Conservation (phyloP, 1,140 invertebrate genomes). For the Pseudomyrmex sp. region DNA sequence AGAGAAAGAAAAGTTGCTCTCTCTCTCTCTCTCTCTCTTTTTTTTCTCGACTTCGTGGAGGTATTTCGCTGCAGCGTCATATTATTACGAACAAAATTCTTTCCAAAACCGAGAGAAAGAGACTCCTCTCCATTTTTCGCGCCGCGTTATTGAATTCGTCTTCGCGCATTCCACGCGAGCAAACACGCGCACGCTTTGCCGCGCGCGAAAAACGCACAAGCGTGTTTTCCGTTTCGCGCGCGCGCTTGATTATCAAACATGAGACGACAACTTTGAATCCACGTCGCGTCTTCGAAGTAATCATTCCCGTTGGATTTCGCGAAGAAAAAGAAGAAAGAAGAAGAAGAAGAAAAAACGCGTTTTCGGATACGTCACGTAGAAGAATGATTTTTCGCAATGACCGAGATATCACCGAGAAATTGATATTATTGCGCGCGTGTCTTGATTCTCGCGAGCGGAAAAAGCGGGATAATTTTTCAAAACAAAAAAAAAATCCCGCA, state of each 20-base stretch:
- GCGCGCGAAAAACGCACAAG: constrained; percentile 3
- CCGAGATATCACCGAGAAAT: neutral
- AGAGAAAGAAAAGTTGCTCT: neutral
- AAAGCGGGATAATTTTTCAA: constrained; percentile 40
- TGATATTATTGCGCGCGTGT: neutral
- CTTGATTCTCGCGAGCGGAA: too few species aligned
- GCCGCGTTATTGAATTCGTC: constrained; percentile 68
- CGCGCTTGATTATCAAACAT: constrained; percentile 65
- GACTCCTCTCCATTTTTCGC: constrained; percentile 57
- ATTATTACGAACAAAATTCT: constrained; percentile 73
- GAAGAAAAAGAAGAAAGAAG: too few species aligned
- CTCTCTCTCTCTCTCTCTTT: constrained; percentile 4
- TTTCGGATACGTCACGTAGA: too few species aligned
- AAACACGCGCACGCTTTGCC: constrained; percentile 19
- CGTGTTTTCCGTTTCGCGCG: constrained; percentile 29
- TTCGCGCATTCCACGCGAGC: constrained; percentile 41
- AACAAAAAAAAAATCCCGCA: constrained; percentile 17
- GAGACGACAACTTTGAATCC: constrained; percentile 22
- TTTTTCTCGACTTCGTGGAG: neutral
- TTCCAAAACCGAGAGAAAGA: constrained; percentile 28
- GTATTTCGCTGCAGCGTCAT: constrained; percentile 28
- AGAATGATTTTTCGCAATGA: neutral
- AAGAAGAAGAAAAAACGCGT: too few species aligned
- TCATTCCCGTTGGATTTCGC: neutral
- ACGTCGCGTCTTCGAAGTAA: neutral